A percentile compares a stretch with the other conserved stretches of the same genome.
Conservation (phyloP, 2,797 vertebrate genomes). For the Hydrophis major region DNA sequence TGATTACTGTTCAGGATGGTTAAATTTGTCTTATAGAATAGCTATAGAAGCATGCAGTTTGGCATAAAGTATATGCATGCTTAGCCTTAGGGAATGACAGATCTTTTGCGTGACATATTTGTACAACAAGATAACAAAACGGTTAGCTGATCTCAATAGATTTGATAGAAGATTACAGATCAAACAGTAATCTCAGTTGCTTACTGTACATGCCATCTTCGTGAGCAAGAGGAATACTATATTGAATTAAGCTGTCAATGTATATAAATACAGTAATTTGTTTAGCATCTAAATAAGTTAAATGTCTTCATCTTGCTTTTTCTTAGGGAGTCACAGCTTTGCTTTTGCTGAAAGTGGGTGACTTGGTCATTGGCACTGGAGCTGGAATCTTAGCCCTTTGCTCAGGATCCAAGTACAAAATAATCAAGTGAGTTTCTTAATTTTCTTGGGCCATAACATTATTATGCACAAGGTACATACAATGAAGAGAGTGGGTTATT, state of each 20-base stretch:
- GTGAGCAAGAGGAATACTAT: background rate
- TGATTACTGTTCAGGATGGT: background rate
- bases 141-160: background rate
- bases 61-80: background rate
- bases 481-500: background rate
- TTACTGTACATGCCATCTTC: accelerated
- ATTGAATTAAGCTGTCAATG: background rate
- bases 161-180: background rate
- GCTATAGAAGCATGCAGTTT: background rate
- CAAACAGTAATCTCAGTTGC: background rate
- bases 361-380: conserved; percentile 84
- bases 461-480: background rate
- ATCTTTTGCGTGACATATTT: background rate
- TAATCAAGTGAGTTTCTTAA: conserved; percentile 76
- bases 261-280: conserved; percentile 1
- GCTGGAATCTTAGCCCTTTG: conserved; percentile 80
- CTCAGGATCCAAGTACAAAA: conserved; percentile 78
- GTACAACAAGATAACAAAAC: background rate
- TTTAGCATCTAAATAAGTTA: background rate
- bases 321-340: conserved; percentile 81
- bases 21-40: background rate
- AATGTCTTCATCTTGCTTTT: conserved; percentile 40
- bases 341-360: conserved; percentile 75
- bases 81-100: background rate
- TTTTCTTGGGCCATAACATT: background rate